These are phyloP conservation scores for Bombus impatiens DNA, from an alignment of 1,140 invertebrate species.

Conservation along the genomic window DNA sequence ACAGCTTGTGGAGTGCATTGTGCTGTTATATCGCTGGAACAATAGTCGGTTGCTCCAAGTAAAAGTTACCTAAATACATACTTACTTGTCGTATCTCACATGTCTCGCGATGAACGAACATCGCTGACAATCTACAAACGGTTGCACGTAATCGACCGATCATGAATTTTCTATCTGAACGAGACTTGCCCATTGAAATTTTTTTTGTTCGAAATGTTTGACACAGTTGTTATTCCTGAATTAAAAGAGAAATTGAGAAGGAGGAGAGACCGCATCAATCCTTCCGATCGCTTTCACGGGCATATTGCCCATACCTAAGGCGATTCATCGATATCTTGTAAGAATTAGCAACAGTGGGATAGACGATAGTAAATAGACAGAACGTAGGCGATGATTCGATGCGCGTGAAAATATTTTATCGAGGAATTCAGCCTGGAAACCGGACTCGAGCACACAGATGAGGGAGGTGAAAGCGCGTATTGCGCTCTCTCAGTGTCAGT, in stretches of 20 bases:
- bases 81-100: slow-evolving; percentile 23
- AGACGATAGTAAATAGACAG: background rate
- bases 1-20: slow-evolving; percentile 6
- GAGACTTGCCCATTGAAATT: slow-evolving; percentile 1
- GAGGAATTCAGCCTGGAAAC: slow-evolving; percentile 18
- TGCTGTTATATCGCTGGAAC: slow-evolving; percentile 27
- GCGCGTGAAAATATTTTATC: slow-evolving; percentile 24
- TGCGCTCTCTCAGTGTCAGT: slow-evolving; percentile 78
- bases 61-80: slow-evolving; percentile 45
- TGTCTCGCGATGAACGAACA: slow-evolving; percentile 19
- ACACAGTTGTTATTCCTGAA: background rate
- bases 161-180: background rate
- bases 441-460: slow-evolving; percentile 47
- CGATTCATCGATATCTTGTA: background rate
- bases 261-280: background rate
- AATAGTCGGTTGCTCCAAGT: slow-evolving; percentile 20
- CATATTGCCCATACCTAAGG: background rate
- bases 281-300: background rate
- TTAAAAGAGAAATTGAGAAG: background rate
- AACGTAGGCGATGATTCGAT: slow-evolving; percentile 2
- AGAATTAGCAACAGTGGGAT: background rate
- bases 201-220: background rate
- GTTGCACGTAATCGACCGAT: background rate
- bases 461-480: slow-evolving; percentile 80
- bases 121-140: background rate